phyloP scores from a whole-genome alignment of 2,113 vertebrate genomes.

The Phyllostomus discolor region DNA sequence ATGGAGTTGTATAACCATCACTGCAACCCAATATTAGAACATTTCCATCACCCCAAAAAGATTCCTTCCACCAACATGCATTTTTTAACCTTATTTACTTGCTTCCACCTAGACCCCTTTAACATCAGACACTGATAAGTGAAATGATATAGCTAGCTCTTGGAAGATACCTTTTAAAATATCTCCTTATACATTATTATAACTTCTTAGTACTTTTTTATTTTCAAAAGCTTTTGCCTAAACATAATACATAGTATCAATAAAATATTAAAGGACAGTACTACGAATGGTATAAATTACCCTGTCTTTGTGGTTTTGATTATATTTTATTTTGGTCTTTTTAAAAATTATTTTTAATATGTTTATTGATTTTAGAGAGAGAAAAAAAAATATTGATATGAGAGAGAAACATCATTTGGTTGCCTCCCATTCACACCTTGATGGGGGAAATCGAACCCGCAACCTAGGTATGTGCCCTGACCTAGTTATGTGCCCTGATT shows the following conservation, averaged over 20 bases:
- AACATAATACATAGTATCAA: not conserved
- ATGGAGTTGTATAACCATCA: conserved; percentile 26
- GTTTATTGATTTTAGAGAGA: too few relatives aligned
- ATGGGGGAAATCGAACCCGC: too few relatives aligned
- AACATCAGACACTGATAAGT: not conserved
- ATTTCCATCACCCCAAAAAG: not conserved
- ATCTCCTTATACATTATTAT: not conserved
- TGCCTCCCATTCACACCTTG: too few relatives aligned
- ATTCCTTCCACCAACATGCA: not conserved
- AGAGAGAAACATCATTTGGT: too few relatives aligned
- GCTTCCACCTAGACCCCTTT: conserved; percentile 3
- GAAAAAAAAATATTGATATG: too few relatives aligned
- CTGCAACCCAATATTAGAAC: conserved; percentile 25
- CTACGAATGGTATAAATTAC: not conserved
- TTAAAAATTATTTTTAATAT: not conserved
- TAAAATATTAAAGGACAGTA: conserved; percentile 35
- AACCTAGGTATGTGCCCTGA: too few relatives aligned
- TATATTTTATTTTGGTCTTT: conserved; percentile 37
- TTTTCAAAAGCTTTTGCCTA: conserved; percentile 38
- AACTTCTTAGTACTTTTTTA: not conserved
- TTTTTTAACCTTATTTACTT: conserved; percentile 15
- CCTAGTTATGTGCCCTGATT: too few relatives aligned
- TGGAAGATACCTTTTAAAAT: conserved; percentile 7
- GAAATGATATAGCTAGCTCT: not conserved
- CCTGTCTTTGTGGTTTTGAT: conserved; percentile 33